Evolutionary conservation across 2,888 invertebrate genomes (phyloP).

Genomic region (Malthinus flaveolus): DNA sequence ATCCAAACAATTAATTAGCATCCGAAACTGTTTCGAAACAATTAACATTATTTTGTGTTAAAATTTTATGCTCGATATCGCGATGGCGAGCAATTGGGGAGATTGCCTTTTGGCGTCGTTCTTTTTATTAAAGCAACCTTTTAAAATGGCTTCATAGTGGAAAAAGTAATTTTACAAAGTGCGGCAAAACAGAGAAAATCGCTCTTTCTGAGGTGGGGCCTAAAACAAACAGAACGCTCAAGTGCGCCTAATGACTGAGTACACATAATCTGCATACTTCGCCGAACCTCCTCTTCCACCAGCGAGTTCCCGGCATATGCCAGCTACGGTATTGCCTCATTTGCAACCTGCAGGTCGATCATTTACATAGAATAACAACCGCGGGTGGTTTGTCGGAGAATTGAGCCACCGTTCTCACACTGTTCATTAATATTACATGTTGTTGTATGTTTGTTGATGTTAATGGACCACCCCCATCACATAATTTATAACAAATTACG

Average conservation of each 20-base stretch:
- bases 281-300: conserved; percentile 28
- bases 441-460: conserved; percentile 27
- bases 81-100: conserved; percentile 3
- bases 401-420: conserved; percentile 37
- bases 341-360: conserved; percentile 53
- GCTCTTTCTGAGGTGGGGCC: conserved; percentile 34
- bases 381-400: conserved; percentile 46
- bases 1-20: conserved; percentile 30
- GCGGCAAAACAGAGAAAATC: conserved; percentile 37
- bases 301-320: conserved; percentile 39
- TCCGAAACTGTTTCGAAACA: background rate
- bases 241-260: conserved; percentile 53
- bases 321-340: conserved; percentile 47
- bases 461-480: conserved; percentile 22
- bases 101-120: conserved; percentile 9
- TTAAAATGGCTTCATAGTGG: conserved; percentile 27
- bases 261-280: conserved; percentile 53
- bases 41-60: background rate
- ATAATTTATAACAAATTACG: conserved; percentile 18
- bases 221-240: conserved; percentile 51
- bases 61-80: conserved; percentile 8
- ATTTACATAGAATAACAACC: conserved; percentile 53
- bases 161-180: conserved; percentile 31
- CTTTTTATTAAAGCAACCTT: conserved; percentile 13
- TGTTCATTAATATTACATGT: conserved; percentile 47